A percentile compares a stretch with the other conserved stretches of the same genome.
Conservation (phyloP, 2,888 invertebrate genomes). For the Thecocarcelia acutangulata region DNA sequence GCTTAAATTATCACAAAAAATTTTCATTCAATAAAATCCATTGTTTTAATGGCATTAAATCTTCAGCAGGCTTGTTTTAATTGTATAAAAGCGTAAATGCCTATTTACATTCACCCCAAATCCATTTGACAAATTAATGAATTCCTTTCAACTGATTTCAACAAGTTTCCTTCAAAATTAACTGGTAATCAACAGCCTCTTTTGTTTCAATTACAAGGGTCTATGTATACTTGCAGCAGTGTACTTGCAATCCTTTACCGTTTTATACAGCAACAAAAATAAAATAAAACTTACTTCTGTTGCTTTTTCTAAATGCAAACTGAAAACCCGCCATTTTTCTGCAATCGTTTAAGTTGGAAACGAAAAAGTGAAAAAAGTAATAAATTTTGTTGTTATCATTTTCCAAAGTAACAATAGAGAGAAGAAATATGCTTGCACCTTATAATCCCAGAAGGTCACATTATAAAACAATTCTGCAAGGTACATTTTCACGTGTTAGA, state of each 20-base stretch:
- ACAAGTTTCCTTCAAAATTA: conserved; percentile 43
- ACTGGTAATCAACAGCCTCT: conserved; percentile 9
- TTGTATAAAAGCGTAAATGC: not conserved
- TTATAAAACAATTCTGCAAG: conserved; percentile 47
- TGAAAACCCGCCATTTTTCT: conserved; percentile 64
- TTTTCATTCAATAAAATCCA: conserved; percentile 9
- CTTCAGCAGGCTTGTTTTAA: not conserved
- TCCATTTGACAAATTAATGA: conserved; percentile 39
- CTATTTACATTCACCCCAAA: conserved; percentile 11
- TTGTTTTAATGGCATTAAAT: conserved; percentile 1
- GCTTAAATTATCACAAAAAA: not conserved
- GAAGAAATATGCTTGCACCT: conserved; percentile 15
- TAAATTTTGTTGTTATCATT: no score
- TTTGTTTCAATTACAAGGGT: not conserved
- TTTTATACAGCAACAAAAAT: not conserved
- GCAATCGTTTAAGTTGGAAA: not conserved
- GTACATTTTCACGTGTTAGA: conserved; percentile 59
- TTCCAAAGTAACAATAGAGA: conserved; percentile 14
- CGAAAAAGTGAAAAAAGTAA: not conserved
- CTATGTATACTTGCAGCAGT: not conserved
- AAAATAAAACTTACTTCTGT: not conserved
- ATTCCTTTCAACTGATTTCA: conserved; percentile 25
- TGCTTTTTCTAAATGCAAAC: conserved; percentile 31
- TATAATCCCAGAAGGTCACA: conserved; percentile 62
- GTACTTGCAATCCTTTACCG: not conserved